phyloP scores from a whole-genome alignment of 2,113 vertebrate genomes.

The Heterotis niloticus region DNA sequence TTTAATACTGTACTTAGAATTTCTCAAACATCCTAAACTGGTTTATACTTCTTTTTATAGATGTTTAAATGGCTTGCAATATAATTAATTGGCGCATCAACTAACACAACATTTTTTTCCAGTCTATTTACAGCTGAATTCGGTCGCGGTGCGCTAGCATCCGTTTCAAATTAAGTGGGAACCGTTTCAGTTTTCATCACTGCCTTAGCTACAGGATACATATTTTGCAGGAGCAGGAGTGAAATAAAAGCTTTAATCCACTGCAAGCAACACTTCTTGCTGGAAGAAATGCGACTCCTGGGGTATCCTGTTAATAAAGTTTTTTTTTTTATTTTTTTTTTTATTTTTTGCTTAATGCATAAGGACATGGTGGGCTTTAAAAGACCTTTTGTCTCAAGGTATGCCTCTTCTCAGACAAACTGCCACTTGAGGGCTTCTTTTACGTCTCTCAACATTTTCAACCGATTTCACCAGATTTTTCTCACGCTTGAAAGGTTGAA shows the following conservation, averaged over 20 bases:
- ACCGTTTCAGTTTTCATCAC: slow-evolving; percentile 40
- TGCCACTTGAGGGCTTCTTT: slow-evolving; percentile 13
- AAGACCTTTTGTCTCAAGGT: slow-evolving; percentile 34
- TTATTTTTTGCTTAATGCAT: slow-evolving; percentile 19
- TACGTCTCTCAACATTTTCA: background rate
- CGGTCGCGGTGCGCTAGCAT: slow-evolving; percentile 52
- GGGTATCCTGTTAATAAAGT: slow-evolving; percentile 35
- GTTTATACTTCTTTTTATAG: slow-evolving; percentile 76
- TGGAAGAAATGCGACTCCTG: slow-evolving; percentile 30
- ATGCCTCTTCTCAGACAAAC: slow-evolving; percentile 16
- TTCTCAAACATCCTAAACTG: slow-evolving; percentile 78
- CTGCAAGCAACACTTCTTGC: slow-evolving; percentile 18
- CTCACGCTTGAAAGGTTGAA: too few relatives aligned
- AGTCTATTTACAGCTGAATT: slow-evolving; percentile 59
- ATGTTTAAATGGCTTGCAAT: slow-evolving; percentile 77
- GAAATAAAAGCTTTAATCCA: slow-evolving; percentile 29
- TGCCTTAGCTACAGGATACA: slow-evolving; percentile 33
- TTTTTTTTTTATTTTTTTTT: too few relatives aligned
- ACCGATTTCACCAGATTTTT: too few relatives aligned
- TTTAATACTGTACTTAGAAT: slow-evolving; percentile 82
- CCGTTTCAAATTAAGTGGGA: slow-evolving; percentile 49
- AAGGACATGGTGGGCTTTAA: slow-evolving; percentile 23
- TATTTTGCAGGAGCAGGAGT: slow-evolving; percentile 28
- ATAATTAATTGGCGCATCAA: slow-evolving; percentile 79
- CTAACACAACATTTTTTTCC: slow-evolving; percentile 64